Conservation (phyloP, 2,888 invertebrate species). For the Neria commutata region DNA sequence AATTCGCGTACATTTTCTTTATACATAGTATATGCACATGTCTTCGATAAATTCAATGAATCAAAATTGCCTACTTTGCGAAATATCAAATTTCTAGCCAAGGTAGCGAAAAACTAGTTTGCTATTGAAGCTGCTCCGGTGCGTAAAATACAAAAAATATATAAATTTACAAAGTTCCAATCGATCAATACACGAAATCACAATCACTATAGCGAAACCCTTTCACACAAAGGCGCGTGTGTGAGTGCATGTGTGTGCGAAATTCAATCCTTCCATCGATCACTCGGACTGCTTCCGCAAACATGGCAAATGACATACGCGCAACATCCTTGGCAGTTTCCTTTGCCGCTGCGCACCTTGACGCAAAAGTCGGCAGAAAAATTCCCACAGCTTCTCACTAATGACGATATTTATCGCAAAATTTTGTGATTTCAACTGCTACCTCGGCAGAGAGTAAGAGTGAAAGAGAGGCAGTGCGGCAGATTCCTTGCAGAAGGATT, state of each 20-base stretch:
- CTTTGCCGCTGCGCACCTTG: too few species aligned
- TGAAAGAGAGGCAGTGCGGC: too few species aligned
- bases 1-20: too few species aligned
- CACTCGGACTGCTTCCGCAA: conserved; percentile 3
- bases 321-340: neutral
- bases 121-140: too few species aligned
- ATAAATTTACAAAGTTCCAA: neutral
- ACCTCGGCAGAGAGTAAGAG: too few species aligned
- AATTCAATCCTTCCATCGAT: conserved; percentile 36
- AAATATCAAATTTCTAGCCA: neutral
- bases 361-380: conserved; percentile 21
- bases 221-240: conserved; percentile 36
- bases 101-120: neutral
- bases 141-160: neutral
- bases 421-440: neutral
- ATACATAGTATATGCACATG: too few species aligned
- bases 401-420: conserved; percentile 3
- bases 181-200: neutral
- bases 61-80: neutral
- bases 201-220: conserved; percentile 27
- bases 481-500: conserved; percentile 1
- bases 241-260: conserved; percentile 15
- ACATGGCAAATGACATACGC: too few species aligned
- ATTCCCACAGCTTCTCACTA: conserved; percentile 37
- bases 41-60: too few species aligned